phyloP scores from a whole-genome alignment of 1,140 invertebrate genomes.

The Drosophila pachea region DNA sequence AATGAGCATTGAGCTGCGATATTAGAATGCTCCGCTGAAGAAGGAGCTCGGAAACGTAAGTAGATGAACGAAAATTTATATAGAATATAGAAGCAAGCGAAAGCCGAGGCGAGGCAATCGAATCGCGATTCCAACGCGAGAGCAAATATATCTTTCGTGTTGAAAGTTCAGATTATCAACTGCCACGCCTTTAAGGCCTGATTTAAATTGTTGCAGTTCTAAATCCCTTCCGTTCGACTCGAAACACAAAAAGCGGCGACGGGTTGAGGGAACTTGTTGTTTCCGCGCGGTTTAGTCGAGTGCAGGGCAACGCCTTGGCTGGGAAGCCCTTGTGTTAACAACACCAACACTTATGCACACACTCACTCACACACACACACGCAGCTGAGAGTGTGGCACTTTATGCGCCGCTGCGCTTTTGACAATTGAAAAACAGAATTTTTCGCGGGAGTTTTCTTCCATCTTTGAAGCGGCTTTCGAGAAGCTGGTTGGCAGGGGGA shows the following conservation, averaged over 20 bases:
- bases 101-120: too few species aligned
- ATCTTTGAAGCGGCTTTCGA: slow-evolving; percentile 36
- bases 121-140: too few species aligned
- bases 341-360: slow-evolving; percentile 27
- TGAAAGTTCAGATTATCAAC: too few species aligned
- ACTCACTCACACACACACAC: slow-evolving; percentile 10
- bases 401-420: slow-evolving; percentile 63
- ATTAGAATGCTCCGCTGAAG: too few species aligned
- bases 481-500: not conserved
- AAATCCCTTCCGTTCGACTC: not conserved
- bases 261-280: slow-evolving; percentile 12
- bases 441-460: slow-evolving; percentile 50
- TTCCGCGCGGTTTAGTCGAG: slow-evolving; percentile 50
- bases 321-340: slow-evolving; percentile 50
- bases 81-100: too few species aligned
- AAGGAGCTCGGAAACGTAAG: too few species aligned
- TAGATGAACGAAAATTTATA: too few species aligned
- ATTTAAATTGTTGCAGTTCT: slow-evolving; percentile 38
- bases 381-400: slow-evolving; percentile 64
- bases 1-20: too few species aligned
- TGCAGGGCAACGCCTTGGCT: slow-evolving; percentile 47
- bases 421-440: slow-evolving; percentile 66
- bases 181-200: slow-evolving; percentile 3
- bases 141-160: too few species aligned
- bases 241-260: not conserved